Percentiles rank a stretch among this genome's conserved stretches.
Conservation (phyloP, 2,888 invertebrate genomes). For the Trichogramma dendrolimi region DNA sequence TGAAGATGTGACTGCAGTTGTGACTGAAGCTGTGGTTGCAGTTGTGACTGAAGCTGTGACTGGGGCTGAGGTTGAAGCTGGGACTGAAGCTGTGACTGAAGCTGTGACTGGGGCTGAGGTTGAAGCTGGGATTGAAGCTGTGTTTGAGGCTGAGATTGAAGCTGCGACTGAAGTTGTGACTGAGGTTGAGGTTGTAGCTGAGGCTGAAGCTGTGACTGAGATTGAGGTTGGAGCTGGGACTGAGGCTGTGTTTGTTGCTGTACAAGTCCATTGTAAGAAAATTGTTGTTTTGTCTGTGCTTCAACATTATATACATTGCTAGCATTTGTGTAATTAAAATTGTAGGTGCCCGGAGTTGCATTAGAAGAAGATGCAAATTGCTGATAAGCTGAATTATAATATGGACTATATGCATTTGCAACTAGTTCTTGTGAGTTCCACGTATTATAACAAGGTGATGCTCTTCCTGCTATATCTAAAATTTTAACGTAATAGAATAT, state of each 20-base stretch:
- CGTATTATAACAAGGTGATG: constrained; percentile 42
- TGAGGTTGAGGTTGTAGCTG: too few species aligned
- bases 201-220: neutral
- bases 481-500: constrained; percentile 2
- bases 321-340: constrained; percentile 45
- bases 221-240: neutral
- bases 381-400: constrained; percentile 43
- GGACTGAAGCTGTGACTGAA: too few species aligned
- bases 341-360: constrained; percentile 42
- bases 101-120: too few species aligned
- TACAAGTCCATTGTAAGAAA: constrained; percentile 13
- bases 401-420: constrained; percentile 44
- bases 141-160: too few species aligned
- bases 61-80: too few species aligned
- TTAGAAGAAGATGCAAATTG: constrained; percentile 43
- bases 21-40: too few species aligned
- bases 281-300: constrained; percentile 23
- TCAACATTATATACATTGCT: constrained; percentile 34
- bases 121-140: too few species aligned
- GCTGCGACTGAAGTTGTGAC: too few species aligned
- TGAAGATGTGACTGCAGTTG: too few species aligned
- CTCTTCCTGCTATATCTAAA: constrained; percentile 44
- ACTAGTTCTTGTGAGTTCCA: constrained; percentile 41
- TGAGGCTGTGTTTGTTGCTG: constrained; percentile 17
- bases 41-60: too few species aligned